Evolutionary conservation across 2,888 invertebrate species (phyloP).

Genomic region (Apoderus coryli): DNA sequence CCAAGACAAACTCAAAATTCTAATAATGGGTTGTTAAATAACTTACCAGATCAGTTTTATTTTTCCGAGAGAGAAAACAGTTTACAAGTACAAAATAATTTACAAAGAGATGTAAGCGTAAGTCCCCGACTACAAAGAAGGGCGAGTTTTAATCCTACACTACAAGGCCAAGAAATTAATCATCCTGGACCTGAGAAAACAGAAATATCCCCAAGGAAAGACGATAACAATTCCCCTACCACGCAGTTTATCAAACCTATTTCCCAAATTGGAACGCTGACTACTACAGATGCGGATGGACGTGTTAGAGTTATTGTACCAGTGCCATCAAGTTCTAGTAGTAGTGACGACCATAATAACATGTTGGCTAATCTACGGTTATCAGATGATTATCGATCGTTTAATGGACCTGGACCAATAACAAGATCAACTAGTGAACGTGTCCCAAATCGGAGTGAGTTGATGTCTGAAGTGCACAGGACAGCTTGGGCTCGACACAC

Average conservation of each 20-base stretch:
- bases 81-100: conserved; percentile 24
- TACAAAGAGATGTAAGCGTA: conserved; percentile 7
- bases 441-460: conserved; percentile 70
- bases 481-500: conserved; percentile 79
- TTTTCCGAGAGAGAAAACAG: conserved; percentile 18
- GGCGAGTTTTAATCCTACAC: conserved; percentile 1
- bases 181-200: conserved; percentile 21
- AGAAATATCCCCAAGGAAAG: too few relatives aligned
- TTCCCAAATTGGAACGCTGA: conserved; percentile 46
- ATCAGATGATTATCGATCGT: conserved; percentile 34
- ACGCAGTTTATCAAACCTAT: conserved; percentile 47
- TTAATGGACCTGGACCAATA: conserved; percentile 45
- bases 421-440: conserved; percentile 74
- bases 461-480: conserved; percentile 69
- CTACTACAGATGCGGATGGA: conserved; percentile 45
- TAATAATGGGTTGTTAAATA: too few relatives aligned
- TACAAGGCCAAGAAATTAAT: conserved; percentile 4
- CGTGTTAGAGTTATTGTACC: conserved; percentile 48
- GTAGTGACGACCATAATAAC: conserved; percentile 22
- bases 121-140: conserved; percentile 2
- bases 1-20: too few relatives aligned
- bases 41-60: conserved; percentile 17
- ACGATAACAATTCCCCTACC: conserved; percentile 9
- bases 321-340: conserved; percentile 32
- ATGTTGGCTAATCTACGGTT: conserved; percentile 39